Evolutionary conservation across 1,140 invertebrate species (phyloP).

Genomic region (Achroia grisella): DNA sequence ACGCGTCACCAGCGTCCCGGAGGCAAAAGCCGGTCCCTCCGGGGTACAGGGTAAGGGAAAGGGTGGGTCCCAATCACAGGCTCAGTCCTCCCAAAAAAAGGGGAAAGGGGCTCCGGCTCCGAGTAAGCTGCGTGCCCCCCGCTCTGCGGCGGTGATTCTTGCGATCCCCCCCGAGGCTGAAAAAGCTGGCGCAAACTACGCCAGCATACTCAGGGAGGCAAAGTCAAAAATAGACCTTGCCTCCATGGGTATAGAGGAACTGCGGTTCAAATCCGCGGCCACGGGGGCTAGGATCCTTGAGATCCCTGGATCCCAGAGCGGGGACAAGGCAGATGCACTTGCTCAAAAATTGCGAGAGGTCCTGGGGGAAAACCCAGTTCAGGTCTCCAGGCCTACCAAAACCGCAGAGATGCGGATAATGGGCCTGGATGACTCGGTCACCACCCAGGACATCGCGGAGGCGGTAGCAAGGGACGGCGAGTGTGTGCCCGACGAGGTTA

Average conservation of each 20-base stretch:
- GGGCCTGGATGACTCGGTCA: slow-evolving; percentile 8
- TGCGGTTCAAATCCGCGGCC: background rate
- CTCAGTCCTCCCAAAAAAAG: background rate
- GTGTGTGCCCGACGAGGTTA: slow-evolving; percentile 5
- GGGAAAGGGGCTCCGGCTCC: no score
- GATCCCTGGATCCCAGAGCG: background rate
- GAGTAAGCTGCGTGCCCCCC: background rate
- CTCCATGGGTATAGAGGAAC: slow-evolving; percentile 5
- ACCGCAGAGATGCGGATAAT: slow-evolving; percentile 1
- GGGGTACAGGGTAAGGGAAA: no score
- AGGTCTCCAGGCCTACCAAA: slow-evolving; percentile 7
- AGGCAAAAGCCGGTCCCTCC: no score
- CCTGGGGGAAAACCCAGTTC: background rate
- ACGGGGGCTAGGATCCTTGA: slow-evolving; percentile 19
- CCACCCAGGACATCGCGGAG: slow-evolving; percentile 1
- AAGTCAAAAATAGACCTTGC: background rate
- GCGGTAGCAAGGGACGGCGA: slow-evolving; percentile 2
- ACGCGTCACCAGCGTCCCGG: no score
- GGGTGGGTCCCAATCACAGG: no score
- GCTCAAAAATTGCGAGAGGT: slow-evolving; percentile 1
- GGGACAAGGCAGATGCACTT: slow-evolving; percentile 12
- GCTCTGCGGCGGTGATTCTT: background rate
- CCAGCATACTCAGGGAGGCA: background rate
- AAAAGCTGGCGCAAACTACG: background rate
- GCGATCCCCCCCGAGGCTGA: slow-evolving; percentile 1